Evolutionary conservation across 2,888 invertebrate genomes (phyloP), one percentile per base, ranked within the genome.

Genomic region (Mesoligia furuncula): DNA sequence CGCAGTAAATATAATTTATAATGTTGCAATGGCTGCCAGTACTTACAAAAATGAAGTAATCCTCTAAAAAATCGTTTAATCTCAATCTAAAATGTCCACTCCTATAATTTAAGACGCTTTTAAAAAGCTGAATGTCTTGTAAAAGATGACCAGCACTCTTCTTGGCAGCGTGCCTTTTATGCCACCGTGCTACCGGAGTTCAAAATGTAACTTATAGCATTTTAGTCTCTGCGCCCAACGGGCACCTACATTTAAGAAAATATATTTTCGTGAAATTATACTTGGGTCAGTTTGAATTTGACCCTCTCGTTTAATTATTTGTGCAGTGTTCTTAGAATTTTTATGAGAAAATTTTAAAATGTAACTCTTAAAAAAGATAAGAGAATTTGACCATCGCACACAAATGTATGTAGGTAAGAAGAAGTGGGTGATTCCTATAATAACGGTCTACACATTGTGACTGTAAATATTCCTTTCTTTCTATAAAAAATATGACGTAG

Each of bases 101-200:
- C 17, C 61, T 57, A 15, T 75, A 82, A 75, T 54, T 83, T 85
- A 73, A 67, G 45, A 54, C 75, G 48, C 72, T 71, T 84, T 76
- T 71, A 62, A 73, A 85, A 72, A 75, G 79, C 79, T 70, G 73
- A 79, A 81, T 84, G 85, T 73, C 66, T 62, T 61, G 73, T 69
- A 71, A 72, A 73, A 74, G 68, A 85, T 80, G 86, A 80, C 81
- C 83, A 81, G 79, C 39, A 70, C 72, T 76, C 62, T 85, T 73
- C 61, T 88, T 87, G 89, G 87, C 87, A 89, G 45, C 45, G 59
- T 88, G 88, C 85, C 87, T 80, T 79, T 39, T 45, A 42, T 77
- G 65, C 67, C 59, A 57, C 36, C 3, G 75, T 24, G 65, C 54
- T n/a, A 51, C 59, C 73, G 59, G 70, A 76, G 72, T 73, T 76